A percentile compares a stretch with the other conserved stretches of the same genome.
Conservation (phyloP, 2,113 vertebrate genomes). For the Tiliqua scincoides region DNA sequence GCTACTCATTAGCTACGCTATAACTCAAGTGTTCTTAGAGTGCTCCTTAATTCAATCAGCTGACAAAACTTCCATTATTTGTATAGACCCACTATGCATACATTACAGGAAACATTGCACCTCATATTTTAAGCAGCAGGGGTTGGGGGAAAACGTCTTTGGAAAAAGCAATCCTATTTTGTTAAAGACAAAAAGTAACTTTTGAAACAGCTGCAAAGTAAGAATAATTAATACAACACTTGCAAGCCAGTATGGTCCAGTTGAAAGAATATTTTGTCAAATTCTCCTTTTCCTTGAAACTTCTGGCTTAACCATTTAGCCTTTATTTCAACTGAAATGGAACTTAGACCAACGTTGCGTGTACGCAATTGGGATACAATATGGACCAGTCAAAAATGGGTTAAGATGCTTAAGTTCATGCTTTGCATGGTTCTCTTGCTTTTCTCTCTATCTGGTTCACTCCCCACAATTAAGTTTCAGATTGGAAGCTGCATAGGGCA, state of each 20-base stretch:
- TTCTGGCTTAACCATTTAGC: not conserved
- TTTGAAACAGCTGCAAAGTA: not conserved
- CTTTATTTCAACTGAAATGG: not conserved
- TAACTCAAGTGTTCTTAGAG: constrained; percentile 28
- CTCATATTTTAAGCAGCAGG: constrained; percentile 7
- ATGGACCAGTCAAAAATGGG: too few species aligned
- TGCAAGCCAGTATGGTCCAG: not conserved
- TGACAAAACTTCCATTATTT: constrained; percentile 35
- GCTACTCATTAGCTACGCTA: constrained; percentile 16
- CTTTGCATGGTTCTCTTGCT: too few species aligned
- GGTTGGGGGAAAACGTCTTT: constrained; percentile 8
- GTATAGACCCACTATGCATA: not conserved
- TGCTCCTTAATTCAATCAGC: constrained; percentile 38
- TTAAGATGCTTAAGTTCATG: too few species aligned
- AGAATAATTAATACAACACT: constrained; percentile 26
- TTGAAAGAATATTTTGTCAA: not conserved
- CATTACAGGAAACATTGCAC: constrained; percentile 16
- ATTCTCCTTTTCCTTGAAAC: not conserved
- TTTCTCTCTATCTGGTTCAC: too few species aligned
- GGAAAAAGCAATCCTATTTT: constrained; percentile 19
- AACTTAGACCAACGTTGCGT: too few species aligned
- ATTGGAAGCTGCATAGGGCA: too few species aligned
- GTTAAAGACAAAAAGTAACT: not conserved
- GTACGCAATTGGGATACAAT: too few species aligned
- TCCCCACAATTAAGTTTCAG: too few species aligned